Evolutionary conservation across 2,888 invertebrate species (phyloP).

Genomic region (Chesias legatella): DNA sequence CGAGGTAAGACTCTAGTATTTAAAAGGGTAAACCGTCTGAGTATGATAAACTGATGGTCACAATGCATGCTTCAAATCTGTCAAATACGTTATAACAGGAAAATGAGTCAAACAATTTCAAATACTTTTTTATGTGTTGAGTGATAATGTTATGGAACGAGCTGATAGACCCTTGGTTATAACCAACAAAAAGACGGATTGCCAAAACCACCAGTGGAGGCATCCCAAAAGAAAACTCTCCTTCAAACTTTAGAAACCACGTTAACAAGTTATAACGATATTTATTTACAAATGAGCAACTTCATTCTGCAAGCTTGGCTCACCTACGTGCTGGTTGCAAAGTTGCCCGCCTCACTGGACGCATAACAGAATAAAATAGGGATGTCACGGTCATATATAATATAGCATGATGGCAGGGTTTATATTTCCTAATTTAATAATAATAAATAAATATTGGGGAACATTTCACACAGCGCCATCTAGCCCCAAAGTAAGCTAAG

Average conservation of each 20-base stretch:
- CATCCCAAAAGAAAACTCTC: slow-evolving; percentile 13
- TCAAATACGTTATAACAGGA: too few species aligned
- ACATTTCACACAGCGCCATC: too few species aligned
- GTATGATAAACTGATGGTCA: too few species aligned
- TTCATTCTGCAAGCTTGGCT: slow-evolving; percentile 12
- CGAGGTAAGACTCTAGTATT: too few species aligned
- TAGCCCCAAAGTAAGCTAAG: too few species aligned
- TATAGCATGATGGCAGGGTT: too few species aligned
- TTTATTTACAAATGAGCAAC: slow-evolving; percentile 22
- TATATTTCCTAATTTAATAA: too few species aligned
- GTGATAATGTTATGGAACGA: too few species aligned
- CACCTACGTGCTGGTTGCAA: slow-evolving; percentile 18
- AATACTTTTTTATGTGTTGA: neutral
- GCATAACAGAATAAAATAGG: slow-evolving; percentile 18
- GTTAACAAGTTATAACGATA: slow-evolving; percentile 21
- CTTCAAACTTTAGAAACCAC: slow-evolving; percentile 13
- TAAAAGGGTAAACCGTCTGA: too few species aligned
- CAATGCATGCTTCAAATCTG: too few species aligned
- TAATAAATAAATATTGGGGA: too few species aligned
- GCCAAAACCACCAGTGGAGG: slow-evolving; percentile 1
- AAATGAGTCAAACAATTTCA: neutral
- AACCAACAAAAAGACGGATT: neutral
- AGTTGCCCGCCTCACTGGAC: slow-evolving; percentile 25
- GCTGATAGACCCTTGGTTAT: too few species aligned
- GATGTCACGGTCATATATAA: neutral